Percentiles rank a stretch among this genome's conserved stretches.
phyloP scores from a whole-genome alignment of 2,888 invertebrate species.

The Sesia bembeciformis region DNA sequence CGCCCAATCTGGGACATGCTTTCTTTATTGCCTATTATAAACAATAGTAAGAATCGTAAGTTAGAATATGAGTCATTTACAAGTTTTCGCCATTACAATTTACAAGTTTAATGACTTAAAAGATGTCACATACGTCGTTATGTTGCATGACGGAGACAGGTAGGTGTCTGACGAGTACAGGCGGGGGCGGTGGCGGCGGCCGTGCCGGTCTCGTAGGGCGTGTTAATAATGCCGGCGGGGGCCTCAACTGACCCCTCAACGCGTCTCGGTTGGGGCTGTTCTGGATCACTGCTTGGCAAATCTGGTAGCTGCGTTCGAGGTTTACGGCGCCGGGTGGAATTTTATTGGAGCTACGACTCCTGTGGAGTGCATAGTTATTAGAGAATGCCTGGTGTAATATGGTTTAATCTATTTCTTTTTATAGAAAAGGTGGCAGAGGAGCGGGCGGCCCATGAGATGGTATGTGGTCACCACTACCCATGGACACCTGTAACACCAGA shows the following conservation, averaged over 20 bases:
- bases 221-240: constrained; percentile 85
- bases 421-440: no score
- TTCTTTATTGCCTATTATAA: no score
- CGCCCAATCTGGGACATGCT: no score
- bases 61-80: no score
- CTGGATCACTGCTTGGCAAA: constrained; percentile 94
- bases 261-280: constrained; percentile 94
- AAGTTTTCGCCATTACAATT: no score
- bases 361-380: constrained; percentile 10
- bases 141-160: constrained; percentile 76
- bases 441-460: no score
- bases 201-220: constrained; percentile 49
- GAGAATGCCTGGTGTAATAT: no score
- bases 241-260: constrained; percentile 87
- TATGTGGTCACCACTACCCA: no score
- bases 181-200: constrained; percentile 38
- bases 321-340: constrained; percentile 94
- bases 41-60: no score
- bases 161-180: constrained; percentile 74
- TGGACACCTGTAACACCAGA: no score
- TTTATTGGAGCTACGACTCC: constrained; percentile 78
- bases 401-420: no score
- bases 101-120: no score
- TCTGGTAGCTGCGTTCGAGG: constrained; percentile 94
- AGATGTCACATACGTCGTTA: constrained; percentile 33